phyloP scores from a whole-genome alignment of 2,888 invertebrate genomes.

The Lysandra coridon region DNA sequence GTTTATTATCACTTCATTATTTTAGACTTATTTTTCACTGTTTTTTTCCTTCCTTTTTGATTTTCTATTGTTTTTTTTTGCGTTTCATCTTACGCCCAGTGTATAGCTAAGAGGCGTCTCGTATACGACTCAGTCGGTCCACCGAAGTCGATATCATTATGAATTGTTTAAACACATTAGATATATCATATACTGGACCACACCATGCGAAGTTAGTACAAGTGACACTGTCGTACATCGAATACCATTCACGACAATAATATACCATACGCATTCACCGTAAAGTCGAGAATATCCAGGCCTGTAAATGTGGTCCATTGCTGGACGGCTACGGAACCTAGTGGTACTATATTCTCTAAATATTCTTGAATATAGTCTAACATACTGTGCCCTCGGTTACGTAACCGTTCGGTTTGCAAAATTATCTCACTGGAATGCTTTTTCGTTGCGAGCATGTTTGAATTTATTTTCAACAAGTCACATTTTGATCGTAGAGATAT shows the following conservation, averaged over 20 bases:
- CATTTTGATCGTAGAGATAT: slow-evolving; percentile 18
- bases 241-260: slow-evolving; percentile 42
- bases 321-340: slow-evolving; percentile 61
- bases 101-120: slow-evolving; percentile 57
- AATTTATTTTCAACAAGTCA: slow-evolving; percentile 9
- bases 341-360: slow-evolving; percentile 20
- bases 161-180: slow-evolving; percentile 67
- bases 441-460: slow-evolving; percentile 33
- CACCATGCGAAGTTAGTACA: slow-evolving; percentile 73
- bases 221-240: slow-evolving; percentile 75
- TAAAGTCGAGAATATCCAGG: slow-evolving; percentile 66
- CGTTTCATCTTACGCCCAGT: slow-evolving; percentile 70
- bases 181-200: slow-evolving; percentile 71
- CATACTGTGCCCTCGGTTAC: neutral
- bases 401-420: slow-evolving; percentile 30
- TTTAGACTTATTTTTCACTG: slow-evolving; percentile 71
- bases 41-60: slow-evolving; percentile 61
- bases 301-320: slow-evolving; percentile 70
- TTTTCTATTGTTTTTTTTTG: slow-evolving; percentile 58
- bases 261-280: slow-evolving; percentile 57
- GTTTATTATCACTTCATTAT: slow-evolving; percentile 75
- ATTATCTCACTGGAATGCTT: slow-evolving; percentile 32
- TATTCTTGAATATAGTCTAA: neutral
- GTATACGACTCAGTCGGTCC: slow-evolving; percentile 51
- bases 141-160: slow-evolving; percentile 43